Base-by-base conservation (phyloP, 2,113 vertebrate genomes). In the Propithecus coquereli region DNA sequence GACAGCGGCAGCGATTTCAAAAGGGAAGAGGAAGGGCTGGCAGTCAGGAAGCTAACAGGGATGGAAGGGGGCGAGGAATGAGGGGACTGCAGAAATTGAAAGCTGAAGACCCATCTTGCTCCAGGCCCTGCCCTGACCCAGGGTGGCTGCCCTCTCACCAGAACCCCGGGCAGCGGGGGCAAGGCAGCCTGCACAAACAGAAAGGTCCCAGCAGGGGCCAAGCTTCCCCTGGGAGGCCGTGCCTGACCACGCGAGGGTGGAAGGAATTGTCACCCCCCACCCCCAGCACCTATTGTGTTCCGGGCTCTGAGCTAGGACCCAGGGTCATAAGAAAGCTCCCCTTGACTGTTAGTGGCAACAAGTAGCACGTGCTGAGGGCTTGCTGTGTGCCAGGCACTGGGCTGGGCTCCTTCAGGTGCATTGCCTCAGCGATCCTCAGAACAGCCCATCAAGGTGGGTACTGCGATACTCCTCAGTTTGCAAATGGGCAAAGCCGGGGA, bases 1-100 rank as follows among this genome's bases (percentile, higher is more conserved):
- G 98, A 98, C 98, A 97, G 98, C 96, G 96, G 97, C 97, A 92
- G 96, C 95, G 97, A 98, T 98, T 99, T 99, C 98, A 99, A 98
- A 99, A 98, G 98, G 96, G 96, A 97, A 95, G 96, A 97, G 98
- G 98, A 98, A 97, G 97, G 98, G 98, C 77, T 14, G 47, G 81
- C 59, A 8, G 96, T 94, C 93, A 94, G 98, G 98, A 98, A 98
- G 22, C 97, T 96, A 96, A 98, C 81, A 95, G 96, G 98, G 98
- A 96, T 97, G 98, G 97, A 95, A 94, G 95, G 97, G 97, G 98
- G 96, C 95, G 95, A 97, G 96, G 96, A 89, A 96, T 97, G 97
- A 94, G 97, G 97, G 98, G 74, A 61, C 90, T 92, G 96, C 96
- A 97, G 97, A 98, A 98, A 98, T 96, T 98, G 98, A 98, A 98